A percentile compares a stretch with the other conserved stretches of the same genome.
Conservation (phyloP, 2,113 vertebrate genomes). For the Caloenas nicobarica region DNA sequence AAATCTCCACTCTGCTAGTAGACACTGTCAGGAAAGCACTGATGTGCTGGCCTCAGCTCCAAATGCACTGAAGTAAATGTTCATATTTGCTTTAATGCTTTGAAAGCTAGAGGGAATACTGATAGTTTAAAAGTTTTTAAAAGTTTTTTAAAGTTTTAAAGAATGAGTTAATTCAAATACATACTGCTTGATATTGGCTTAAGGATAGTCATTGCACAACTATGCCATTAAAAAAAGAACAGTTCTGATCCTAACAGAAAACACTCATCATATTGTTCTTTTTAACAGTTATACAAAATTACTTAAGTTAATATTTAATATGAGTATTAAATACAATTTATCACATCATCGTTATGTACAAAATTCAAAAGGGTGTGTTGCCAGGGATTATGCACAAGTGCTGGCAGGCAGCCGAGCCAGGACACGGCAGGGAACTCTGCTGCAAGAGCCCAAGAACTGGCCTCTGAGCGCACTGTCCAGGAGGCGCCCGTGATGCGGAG, state of each 20-base stretch:
- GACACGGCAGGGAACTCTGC: rapidly evolving
- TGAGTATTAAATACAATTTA: too few species aligned
- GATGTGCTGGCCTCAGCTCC: background rate
- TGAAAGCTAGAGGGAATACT: background rate
- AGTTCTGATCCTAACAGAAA: background rate
- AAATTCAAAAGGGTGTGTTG: background rate
- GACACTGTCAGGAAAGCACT: background rate
- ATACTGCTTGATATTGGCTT: background rate
- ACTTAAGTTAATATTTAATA: background rate
- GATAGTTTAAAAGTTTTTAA: background rate
- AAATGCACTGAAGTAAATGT: background rate
- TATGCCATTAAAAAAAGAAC: background rate
- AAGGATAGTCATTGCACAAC: background rate
- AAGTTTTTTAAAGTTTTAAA: background rate
- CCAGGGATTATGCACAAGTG: rapidly evolving
- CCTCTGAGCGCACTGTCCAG: rapidly evolving
- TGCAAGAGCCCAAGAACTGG: rapidly evolving
- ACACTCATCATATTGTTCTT: rapidly evolving
- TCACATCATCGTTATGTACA: rapidly evolving
- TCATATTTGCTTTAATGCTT: background rate
- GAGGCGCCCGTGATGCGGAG: background rate
- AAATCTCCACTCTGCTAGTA: background rate
- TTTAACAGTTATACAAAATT: background rate
- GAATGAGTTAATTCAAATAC: background rate
- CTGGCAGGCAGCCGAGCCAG: rapidly evolving